Evolutionary conservation across 30 jellyfish, hydroid and myxozoan genomes (phyloP).

Genomic region (Mastigias papua): DNA sequence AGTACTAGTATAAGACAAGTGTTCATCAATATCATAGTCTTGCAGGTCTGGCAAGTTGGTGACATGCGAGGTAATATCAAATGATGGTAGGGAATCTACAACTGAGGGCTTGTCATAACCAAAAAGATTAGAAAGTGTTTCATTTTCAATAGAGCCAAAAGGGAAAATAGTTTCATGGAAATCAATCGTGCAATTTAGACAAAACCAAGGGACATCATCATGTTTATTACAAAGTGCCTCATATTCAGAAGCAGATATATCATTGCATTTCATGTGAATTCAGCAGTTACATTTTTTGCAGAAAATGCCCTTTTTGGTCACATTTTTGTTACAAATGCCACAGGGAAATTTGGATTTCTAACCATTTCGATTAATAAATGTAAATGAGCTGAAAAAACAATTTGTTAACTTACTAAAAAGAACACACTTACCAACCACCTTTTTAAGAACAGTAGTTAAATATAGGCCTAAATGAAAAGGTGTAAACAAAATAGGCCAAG

Average conservation of each 20-base stretch:
- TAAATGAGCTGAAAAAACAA: too few relatives aligned
- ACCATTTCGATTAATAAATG: too few relatives aligned
- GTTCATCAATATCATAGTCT: constrained; percentile 38
- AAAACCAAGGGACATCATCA: constrained; percentile 27
- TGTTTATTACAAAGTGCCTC: background rate
- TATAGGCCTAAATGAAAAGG: too few relatives aligned
- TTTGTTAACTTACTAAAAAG: too few relatives aligned
- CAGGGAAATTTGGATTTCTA: background rate
- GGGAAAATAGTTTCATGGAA: background rate
- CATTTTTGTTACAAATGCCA: constrained; percentile 21
- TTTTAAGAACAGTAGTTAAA: too few relatives aligned
- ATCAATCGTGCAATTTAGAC: background rate
- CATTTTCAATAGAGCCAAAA: background rate
- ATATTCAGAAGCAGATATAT: constrained; percentile 24
- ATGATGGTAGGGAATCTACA: too few relatives aligned
- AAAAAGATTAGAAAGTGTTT: background rate
- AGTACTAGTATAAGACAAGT: background rate
- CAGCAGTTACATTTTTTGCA: constrained; percentile 16
- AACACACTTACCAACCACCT: too few relatives aligned
- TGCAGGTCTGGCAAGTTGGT: constrained; percentile 13
- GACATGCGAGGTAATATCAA: constrained; percentile 23
- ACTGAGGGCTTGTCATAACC: background rate
- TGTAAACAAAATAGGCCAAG: too few relatives aligned
- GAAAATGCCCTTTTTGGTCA: constrained; percentile 13
- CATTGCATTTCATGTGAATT: background rate